phyloP scores from a whole-genome alignment of 2,888 invertebrate genomes.

The Lissocephala sabroskyi region DNA sequence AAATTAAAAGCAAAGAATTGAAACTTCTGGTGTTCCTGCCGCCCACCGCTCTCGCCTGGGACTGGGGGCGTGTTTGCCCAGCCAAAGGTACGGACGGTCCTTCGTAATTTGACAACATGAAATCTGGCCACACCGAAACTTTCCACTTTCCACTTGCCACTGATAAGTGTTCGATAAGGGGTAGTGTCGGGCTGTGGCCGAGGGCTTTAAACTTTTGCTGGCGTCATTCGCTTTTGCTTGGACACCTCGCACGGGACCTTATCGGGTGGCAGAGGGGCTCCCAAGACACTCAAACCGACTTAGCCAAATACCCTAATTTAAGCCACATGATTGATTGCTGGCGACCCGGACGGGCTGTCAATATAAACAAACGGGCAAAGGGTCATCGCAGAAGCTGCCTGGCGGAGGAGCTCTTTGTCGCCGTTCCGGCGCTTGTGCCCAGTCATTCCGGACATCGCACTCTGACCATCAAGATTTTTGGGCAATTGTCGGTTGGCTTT shows the following conservation, averaged over 20 bases:
- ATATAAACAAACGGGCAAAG: slow-evolving; percentile 34
- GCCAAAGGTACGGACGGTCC: not conserved
- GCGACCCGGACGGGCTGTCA: slow-evolving; percentile 26
- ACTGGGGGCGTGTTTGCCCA: too few species aligned
- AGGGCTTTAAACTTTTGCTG: slow-evolving; percentile 26
- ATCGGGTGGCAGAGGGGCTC: slow-evolving; percentile 17
- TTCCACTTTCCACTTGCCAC: too few species aligned
- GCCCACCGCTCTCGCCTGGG: slow-evolving; percentile 4
- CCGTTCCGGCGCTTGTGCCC: slow-evolving; percentile 36
- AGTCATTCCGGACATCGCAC: slow-evolving; percentile 59
- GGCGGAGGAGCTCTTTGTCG: too few species aligned
- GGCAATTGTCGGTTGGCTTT: slow-evolving; percentile 16
- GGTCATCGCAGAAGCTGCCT: slow-evolving; percentile 12
- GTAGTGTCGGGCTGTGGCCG: too few species aligned
- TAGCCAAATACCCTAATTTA: slow-evolving; percentile 62
- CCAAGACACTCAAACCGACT: slow-evolving; percentile 25
- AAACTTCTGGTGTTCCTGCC: slow-evolving; percentile 34
- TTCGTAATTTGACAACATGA: slow-evolving; percentile 32
- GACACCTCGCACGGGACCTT: slow-evolving; percentile 26
- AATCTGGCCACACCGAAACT: not conserved
- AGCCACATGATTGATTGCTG: slow-evolving; percentile 61
- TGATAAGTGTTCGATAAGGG: not conserved
- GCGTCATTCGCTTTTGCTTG: too few species aligned
- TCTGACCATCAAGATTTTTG: slow-evolving; percentile 51
- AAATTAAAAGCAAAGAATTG: slow-evolving; percentile 29